Evolutionary conservation across 2,888 invertebrate genomes (phyloP).

Genomic region (Drosophila paranaensis): DNA sequence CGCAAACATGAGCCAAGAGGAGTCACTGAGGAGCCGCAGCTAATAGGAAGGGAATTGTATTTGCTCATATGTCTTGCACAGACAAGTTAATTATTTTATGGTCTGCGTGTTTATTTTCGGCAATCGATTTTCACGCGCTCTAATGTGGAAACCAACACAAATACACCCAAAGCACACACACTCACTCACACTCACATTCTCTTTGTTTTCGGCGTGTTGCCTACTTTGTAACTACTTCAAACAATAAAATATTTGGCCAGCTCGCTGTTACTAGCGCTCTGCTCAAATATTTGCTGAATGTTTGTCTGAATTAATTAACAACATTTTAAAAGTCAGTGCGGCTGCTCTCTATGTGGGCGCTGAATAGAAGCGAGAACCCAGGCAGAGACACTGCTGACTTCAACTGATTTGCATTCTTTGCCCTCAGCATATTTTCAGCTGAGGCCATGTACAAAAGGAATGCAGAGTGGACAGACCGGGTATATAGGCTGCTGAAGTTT

Average conservation of each 20-base stretch:
- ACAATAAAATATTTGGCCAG: slow-evolving; percentile 34
- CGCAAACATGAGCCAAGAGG: slow-evolving; percentile 23
- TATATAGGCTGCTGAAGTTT: not conserved
- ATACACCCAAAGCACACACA: slow-evolving; percentile 4
- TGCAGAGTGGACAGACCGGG: not conserved
- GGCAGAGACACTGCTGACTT: slow-evolving; percentile 7
- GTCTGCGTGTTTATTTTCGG: slow-evolving; percentile 69
- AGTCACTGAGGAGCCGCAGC: not conserved
- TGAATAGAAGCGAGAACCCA: not conserved
- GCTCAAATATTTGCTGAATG: slow-evolving; percentile 73
- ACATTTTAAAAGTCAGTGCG: slow-evolving; percentile 43
- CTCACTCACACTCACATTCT: slow-evolving; percentile 16
- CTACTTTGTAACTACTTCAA: slow-evolving; percentile 35
- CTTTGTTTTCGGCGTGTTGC: slow-evolving; percentile 26
- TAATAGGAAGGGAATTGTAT: slow-evolving; percentile 50
- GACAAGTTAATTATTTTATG: slow-evolving; percentile 80
- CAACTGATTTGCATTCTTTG: slow-evolving; percentile 52
- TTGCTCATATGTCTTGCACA: slow-evolving; percentile 76
- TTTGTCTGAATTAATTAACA: slow-evolving; percentile 80
- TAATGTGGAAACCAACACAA: slow-evolving; percentile 14
- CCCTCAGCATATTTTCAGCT: slow-evolving; percentile 64
- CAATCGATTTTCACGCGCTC: slow-evolving; percentile 73
- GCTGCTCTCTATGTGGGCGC: not conserved
- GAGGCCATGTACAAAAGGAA: slow-evolving; percentile 1
- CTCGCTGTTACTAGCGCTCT: not conserved